Evolutionary conservation across 2,888 invertebrate genomes (phyloP).

Genomic region (Acleris cristana): DNA sequence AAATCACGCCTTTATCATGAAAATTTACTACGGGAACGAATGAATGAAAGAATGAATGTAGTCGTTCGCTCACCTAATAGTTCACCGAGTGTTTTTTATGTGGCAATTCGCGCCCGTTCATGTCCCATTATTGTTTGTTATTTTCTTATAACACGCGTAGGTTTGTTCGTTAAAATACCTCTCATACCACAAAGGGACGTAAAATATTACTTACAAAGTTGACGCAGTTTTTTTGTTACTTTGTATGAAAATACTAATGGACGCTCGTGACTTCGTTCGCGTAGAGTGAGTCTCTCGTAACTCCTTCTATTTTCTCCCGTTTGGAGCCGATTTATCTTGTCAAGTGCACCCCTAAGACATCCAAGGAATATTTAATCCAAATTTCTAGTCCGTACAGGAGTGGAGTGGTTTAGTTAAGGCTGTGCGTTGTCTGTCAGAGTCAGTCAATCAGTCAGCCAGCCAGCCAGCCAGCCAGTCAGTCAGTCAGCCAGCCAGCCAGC

Average conservation of each 20-base stretch:
- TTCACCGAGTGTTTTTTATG: conserved; percentile 51
- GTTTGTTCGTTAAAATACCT: conserved; percentile 30
- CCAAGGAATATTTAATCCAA: too few species aligned
- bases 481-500: too few species aligned
- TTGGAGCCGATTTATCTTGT: too few species aligned
- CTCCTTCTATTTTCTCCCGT: too few species aligned
- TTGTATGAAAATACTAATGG: too few species aligned
- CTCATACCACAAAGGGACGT: conserved; percentile 12
- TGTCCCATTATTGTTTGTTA: conserved; percentile 41
- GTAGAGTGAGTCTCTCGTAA: too few species aligned
- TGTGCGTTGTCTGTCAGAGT: not conserved
- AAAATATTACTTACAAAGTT: conserved; percentile 2
- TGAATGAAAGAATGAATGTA: conserved; percentile 47
- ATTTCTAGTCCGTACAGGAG: too few species aligned
- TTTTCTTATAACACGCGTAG: conserved; percentile 36
- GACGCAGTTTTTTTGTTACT: not conserved
- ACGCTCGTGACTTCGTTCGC: too few species aligned
- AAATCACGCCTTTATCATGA: conserved; percentile 40
- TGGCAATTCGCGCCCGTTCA: conserved; percentile 43
- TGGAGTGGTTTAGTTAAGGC: not conserved
- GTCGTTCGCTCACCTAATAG: conserved; percentile 52
- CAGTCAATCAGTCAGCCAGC: too few species aligned
- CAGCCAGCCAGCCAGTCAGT: too few species aligned
- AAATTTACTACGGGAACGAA: conserved; percentile 46
- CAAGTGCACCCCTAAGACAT: too few species aligned